Evolutionary conservation across 2,797 vertebrate genomes (phyloP), one percentile per base, ranked within the genome.

Genomic region (Anguilla pacifica): DNA sequence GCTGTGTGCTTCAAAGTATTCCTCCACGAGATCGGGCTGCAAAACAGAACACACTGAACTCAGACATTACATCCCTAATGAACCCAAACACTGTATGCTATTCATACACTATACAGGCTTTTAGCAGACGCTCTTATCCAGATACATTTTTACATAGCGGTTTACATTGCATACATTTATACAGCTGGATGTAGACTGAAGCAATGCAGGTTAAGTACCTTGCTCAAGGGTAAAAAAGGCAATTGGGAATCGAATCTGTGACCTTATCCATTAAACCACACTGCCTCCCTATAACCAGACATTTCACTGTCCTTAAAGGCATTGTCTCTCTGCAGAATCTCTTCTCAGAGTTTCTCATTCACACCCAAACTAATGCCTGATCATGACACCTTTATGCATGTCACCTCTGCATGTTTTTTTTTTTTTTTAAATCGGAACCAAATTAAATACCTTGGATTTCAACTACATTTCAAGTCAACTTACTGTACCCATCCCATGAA

Each of bases 1-100:
- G 93, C 98, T 97, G 19, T 99, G 98, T 89, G 98, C 98, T 93
- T 99, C 98, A 89, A 99, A 99, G 91, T 99, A 99, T 84, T 99
- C 97, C 92, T 99, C 97, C 28, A 98, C 96, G 93, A 98, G 94
- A 89, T 93, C 96, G 92, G 91, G 95, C 97, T 98, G 90, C 25
- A 95, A 95, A 19, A 87, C 11, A 87, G 0, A 74, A 43, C 1
- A 70, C 49, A 79, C 55, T 84, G 46, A 84, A 84, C 17, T 87
- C 49, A 86, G 74, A 46, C 25, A 70, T 17, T 3, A 49, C 55
- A 1, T 1, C 31, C 17, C 74, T 10, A 22, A 15, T 25, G 5
- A 19, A 64, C 59, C 15, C 17, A 64, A 6, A 15, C 22, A 70
- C 79, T 11, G 7, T 53, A 11, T 53, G 28, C 86, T 61, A 88